Base-by-base conservation (phyloP, 1,140 invertebrate genomes). In the Hirudo medicinalis region DNA sequence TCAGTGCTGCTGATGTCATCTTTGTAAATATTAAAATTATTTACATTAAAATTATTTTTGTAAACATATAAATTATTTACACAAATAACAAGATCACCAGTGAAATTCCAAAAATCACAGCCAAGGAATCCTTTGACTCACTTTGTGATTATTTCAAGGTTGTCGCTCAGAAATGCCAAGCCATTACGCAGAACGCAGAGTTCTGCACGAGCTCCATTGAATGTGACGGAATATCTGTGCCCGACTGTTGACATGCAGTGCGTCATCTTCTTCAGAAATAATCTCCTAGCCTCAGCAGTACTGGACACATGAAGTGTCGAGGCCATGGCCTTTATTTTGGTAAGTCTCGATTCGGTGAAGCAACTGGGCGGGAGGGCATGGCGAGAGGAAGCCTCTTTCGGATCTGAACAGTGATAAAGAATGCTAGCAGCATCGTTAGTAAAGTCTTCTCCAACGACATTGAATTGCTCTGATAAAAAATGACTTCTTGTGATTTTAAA, bases 391-490 rank as follows among this genome's bases (percentile, higher is more conserved):
- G 25, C 17, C 54, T 53, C 43, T 22, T 22, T 60, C 43, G 27
- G 36, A 57, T 32, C 22, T 11, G 22, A 20, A 40, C 9, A 71
- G 67, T 9, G 22, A 71, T 22, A 73, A 19, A 72, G 36, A 74
- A 43, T 15, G 53, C 13, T 68, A 6, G 32, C 19, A 25, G 43
- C 55, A 20, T 54, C 36, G 55, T 43, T 72, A 40, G 22, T 13
- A 19, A 22, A 32, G 22, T 19, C 40, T 36, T 68, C 19, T 22
- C 43, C 36, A 19, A 32, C 9, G n/a, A 40, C 40, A 3, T 29
- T 25, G 54, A 25, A 57, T 54, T 57, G 19, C 49, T 71, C 40
- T 54, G 54, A 25, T 17, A 49, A 27, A 40, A 69, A 22, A 32
- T 40, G 29, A 22, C 13, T 53, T 17, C 22, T 40, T n/a, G 29